Percentiles rank a stretch among this genome's conserved stretches.
Evolutionary conservation across 2,888 invertebrate species (phyloP).

Genomic region (Volucella inanis): DNA sequence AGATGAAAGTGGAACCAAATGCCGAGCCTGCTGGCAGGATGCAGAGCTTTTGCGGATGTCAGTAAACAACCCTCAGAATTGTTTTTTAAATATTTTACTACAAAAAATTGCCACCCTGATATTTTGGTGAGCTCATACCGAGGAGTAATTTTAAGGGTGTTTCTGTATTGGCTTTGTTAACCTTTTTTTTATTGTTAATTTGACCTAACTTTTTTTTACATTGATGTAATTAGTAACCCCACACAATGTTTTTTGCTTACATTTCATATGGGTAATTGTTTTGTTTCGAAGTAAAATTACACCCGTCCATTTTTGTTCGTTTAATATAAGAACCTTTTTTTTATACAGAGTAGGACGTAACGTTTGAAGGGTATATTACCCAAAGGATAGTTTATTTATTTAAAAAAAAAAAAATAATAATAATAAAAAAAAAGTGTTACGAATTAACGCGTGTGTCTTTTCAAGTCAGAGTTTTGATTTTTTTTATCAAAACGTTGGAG

Average conservation of each 20-base stretch:
- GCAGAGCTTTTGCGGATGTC: conserved; percentile 63
- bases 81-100: conserved; percentile 68
- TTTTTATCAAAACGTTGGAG: conserved; percentile 12
- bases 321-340: conserved; percentile 24
- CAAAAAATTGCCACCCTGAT: conserved; percentile 49
- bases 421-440: conserved; percentile 47
- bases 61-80: conserved; percentile 67
- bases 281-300: conserved; percentile 1
- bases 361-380: conserved; percentile 19
- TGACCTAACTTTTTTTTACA: conserved; percentile 28
- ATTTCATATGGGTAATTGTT: background rate
- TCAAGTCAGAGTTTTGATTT: conserved; percentile 23
- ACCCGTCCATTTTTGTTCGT: conserved; percentile 51
- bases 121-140: conserved; percentile 24
- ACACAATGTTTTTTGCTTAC: conserved; percentile 21
- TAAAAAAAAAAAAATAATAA: background rate
- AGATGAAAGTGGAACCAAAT: conserved; percentile 71
- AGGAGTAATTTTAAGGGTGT: conserved; percentile 53
- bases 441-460: conserved; percentile 46
- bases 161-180: conserved; percentile 19
- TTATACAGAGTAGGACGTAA: conserved; percentile 18
- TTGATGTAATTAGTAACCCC: conserved; percentile 48
- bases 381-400: conserved; percentile 14
- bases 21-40: conserved; percentile 53
- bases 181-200: conserved; percentile 24